Evolutionary conservation across 2,888 invertebrate species (phyloP), one percentile per base, ranked within the genome.

Genomic region (Drosophila subsilvestris): DNA sequence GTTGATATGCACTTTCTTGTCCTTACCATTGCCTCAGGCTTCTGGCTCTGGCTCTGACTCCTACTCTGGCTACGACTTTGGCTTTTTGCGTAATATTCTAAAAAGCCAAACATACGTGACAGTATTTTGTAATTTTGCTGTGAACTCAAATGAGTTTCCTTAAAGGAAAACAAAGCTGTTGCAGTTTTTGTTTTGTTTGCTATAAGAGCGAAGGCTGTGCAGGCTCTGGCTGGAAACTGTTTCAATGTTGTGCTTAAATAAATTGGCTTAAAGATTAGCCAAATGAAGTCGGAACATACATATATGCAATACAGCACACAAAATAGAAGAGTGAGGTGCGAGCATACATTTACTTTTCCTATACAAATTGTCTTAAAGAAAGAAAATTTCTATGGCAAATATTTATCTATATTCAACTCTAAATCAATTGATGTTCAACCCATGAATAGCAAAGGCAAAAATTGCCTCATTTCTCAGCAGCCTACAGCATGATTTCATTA

Each of bases 71-170:
- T 37, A 48, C 14, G 57, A 14, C 59, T 72, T 54, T 47, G 43
- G 56, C 14, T 53, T 37, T 58, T 54, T 42, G 57, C 48, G 67
- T 70, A 78, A 86, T 86, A 88, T 88, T 78, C 89, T 89, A 80
- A 86, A 89, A 86, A 86, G 86, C 85, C 76, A 75, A 57, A 75
- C 88, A 84, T 89, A 86, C 85, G 85, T 86, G 85, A 89, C 85
- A 86, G 77, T 86, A 86, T 86, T 86, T 74, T 74, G 76, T 76
- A 86, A 85, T 85, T 86, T 85, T 79, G 61, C 67, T 69, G 50
- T 55, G 56, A 53, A 63, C 69, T 78, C 63, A 85, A 89, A 87
- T 85, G 88, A 87, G 82, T 83, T 89, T 74, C 70, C 74, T 79
- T 61, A 67, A 17, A 78, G 70, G 17, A 32, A 17, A 18, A 20